Evolutionary conservation across 2,113 vertebrate genomes (phyloP), one percentile per base, ranked within the genome.

Genomic region (Istiophorus platypterus): DNA sequence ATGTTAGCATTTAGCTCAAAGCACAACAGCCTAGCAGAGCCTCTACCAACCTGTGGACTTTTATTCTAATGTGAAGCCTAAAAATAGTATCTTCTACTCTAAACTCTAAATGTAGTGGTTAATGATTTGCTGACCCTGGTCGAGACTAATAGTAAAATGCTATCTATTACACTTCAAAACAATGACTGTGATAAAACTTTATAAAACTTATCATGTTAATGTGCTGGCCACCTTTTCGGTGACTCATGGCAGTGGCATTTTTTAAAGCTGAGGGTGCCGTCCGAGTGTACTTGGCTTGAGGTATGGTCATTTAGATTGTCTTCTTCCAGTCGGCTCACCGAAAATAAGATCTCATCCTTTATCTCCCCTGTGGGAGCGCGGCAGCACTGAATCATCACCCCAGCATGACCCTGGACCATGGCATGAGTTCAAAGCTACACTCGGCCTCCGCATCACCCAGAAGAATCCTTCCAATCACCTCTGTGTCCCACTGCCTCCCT

Each of bases 371-470:
- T 26, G 88, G 85, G 72, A 86, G 82, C 68, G 42, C 73, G 65
- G 84, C 80, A 57, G 74, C 91, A 86, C 85, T 93, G 83, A 77
- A 85, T 93, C 87, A 80, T 63, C 91, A 80, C 65, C 91, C 66
- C 70, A 20, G 76, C 82, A 4, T 91, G 93, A 93, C 92, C 92
- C 89, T 81, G 77, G 83, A 89, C 87, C 29, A 63, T 78, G 84
- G 83, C 80, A 65, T 1, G 59, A 91, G 86, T 89, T 91, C 91
- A 92, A 92, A 93, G 89, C 73, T 65, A 34, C 69, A 51, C 72
- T 76, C 68, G 54, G 84, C 88, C 82, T 83, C 87, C 72, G 67
- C 87, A 90, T 93, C 81, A 62, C 86, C 88, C 88, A 65, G 78
- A 82, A 73, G 80, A 89, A 79, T 76, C 76, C 65, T 67, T 88